Percentiles rank a stretch among this genome's conserved stretches.
Evolutionary conservation across 2,888 invertebrate genomes (phyloP).

Genomic region (Nephrotoma guestfalica): DNA sequence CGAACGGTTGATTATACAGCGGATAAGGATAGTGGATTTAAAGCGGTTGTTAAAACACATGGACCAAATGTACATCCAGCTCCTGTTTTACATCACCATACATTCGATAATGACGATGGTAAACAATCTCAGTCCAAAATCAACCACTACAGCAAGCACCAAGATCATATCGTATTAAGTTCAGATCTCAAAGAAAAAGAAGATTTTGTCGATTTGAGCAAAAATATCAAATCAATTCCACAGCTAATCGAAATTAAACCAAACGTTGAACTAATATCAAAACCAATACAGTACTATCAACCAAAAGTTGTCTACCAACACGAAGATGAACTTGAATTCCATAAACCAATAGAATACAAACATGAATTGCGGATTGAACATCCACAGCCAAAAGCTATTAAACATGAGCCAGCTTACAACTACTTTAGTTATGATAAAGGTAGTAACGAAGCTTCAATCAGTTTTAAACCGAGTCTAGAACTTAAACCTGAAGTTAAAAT

Average conservation of each 20-base stretch:
- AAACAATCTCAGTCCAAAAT: conserved; percentile 30
- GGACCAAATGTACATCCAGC: conserved; percentile 31
- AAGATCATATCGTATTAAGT: conserved; percentile 30
- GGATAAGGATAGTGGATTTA: conserved; percentile 38
- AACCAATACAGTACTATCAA: neutral
- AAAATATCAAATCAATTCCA: conserved; percentile 26
- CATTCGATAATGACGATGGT: conserved; percentile 19
- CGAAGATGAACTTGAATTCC: neutral
- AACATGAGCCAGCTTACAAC: conserved; percentile 14
- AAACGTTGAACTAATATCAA: conserved; percentile 24
- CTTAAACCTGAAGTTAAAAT: conserved; percentile 11
- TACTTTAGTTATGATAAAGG: neutral
- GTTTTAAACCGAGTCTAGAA: conserved; percentile 8
- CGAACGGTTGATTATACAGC: conserved; percentile 41
- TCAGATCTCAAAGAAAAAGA: conserved; percentile 25
- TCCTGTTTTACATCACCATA: conserved; percentile 24
- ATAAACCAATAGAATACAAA: neutral
- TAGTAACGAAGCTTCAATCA: neutral
- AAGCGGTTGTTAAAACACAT: conserved; percentile 37
- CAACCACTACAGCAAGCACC: conserved; percentile 31
- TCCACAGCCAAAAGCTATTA: neutral
- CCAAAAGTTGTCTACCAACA: neutral
- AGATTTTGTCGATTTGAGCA: conserved; percentile 25
- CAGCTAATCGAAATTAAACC: conserved; percentile 28
- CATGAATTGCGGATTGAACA: neutral